Base-by-base conservation (phyloP, 2,113 vertebrate genomes). In the Formicarius rufipectus region DNA sequence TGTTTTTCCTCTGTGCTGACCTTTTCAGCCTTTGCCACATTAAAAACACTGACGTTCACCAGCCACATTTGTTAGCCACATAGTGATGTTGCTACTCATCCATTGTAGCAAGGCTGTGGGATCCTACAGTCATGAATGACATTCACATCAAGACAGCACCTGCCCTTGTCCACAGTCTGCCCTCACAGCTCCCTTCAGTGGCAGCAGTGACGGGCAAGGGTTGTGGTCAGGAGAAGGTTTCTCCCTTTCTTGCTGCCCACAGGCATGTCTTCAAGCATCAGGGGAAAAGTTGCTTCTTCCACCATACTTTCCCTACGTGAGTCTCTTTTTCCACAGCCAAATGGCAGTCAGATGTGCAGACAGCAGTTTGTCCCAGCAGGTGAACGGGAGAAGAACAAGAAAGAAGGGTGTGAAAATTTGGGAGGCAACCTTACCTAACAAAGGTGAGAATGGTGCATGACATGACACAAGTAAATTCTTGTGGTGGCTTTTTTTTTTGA, bases 381-480 rank as follows among this genome's bases (percentile, higher is more conserved):
- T 17, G 7, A 87, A 56, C 17, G 27, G 14, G 15, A n/a, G 30
- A 62, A 30, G 35, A 59, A 23, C 14, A 35, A 60, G 37, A 71
- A 52, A 55, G n/a, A 47, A 37, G 33, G 59, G 27, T 1, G 0
- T 33, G 45, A 60, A 84, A 50, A 22, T 30, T 42, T 0, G 0
- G 30, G 33, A 69, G 14, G 45, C 15, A 35, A 39, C 14, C 40
- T 31, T 39, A 12, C 7, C 31, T 45, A 63, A 72, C 10, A 22
- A 4, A 58, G 31, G 6, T 10, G 14, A 35, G 23, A 40, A 17
- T 20, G 72, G 27, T 8, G 17, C 12, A 6, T 20, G 42, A 42
- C 37, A 7, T 6, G 39, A n/a, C 20, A 18, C 4, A 33, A 21
- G 50, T 44, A n/a, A 19, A 28, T 53, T 25, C 14, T 33, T 49